Conservation (phyloP, 1,140 invertebrate genomes). For the Dendrolimus punctatus region DNA sequence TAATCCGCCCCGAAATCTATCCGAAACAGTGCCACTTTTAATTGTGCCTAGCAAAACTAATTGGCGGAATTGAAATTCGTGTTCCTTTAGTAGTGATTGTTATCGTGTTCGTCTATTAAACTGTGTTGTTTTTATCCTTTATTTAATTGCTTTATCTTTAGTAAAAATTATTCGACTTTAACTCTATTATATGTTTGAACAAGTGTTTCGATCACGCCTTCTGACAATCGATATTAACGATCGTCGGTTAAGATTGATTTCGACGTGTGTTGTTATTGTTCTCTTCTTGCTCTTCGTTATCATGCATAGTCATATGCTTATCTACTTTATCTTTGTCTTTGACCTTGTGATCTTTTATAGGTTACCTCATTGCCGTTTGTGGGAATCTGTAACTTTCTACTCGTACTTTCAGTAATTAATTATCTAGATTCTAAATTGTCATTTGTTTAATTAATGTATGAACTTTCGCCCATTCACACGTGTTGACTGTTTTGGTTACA, state of each 20-base stretch:
- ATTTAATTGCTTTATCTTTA: background rate
- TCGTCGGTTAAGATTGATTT: background rate
- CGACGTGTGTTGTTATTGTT: background rate
- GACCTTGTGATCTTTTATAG: conserved; percentile 22
- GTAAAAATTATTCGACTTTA: conserved; percentile 2
- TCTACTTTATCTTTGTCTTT: conserved; percentile 19
- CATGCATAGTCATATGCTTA: conserved; percentile 20
- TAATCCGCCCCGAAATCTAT: conserved; percentile 11
- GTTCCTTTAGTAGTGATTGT: background rate
- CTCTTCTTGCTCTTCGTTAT: conserved; percentile 6
- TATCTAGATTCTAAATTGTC: conserved; percentile 1
- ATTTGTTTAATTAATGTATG: background rate
- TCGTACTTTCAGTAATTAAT: conserved; percentile 5
- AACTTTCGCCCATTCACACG: conserved; percentile 12
- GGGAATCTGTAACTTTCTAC: conserved; percentile 5
- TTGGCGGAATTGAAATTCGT: conserved; percentile 6
- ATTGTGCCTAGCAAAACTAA: conserved; percentile 4
- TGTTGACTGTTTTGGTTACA: conserved; percentile 9
- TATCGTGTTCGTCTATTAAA: conserved; percentile 4
- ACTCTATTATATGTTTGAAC: background rate
- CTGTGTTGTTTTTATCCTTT: conserved; percentile 1
- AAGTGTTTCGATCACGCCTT: conserved; percentile 1
- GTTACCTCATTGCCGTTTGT: conserved; percentile 8
- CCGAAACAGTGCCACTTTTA: conserved; percentile 3
- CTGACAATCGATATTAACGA: background rate